Evolutionary conservation across 2,888 invertebrate species (phyloP).

Genomic region (Anthoptus insignis): DNA sequence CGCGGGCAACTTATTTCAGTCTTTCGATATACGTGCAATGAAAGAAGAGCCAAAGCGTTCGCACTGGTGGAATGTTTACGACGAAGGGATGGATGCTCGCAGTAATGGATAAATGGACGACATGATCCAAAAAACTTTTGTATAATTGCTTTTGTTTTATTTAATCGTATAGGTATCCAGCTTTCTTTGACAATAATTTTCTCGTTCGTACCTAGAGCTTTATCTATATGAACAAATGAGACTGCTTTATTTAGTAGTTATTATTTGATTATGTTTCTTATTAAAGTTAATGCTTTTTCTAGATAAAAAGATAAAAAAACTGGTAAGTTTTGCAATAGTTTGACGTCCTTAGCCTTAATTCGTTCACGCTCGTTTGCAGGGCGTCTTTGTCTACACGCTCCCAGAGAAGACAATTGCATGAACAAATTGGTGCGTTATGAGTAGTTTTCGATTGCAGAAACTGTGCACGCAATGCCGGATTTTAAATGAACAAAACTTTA

Average conservation of each 20-base stretch:
- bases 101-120: too few relatives aligned
- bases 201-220: background rate
- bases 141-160: too few relatives aligned
- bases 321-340: conserved; percentile 42
- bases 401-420: conserved; percentile 53
- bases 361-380: conserved; percentile 46
- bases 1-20: too few relatives aligned
- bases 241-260: conserved; percentile 62
- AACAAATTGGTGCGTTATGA: conserved; percentile 57
- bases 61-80: too few relatives aligned
- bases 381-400: conserved; percentile 49
- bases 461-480: conserved; percentile 18
- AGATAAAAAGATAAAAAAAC: conserved; percentile 15
- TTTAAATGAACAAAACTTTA: background rate
- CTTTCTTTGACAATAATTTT: background rate
- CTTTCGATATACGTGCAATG: too few relatives aligned
- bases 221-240: conserved; percentile 48
- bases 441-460: conserved; percentile 33
- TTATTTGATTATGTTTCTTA: conserved; percentile 54
- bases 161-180: too few relatives aligned
- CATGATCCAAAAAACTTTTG: too few relatives aligned
- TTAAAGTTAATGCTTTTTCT: conserved; percentile 58
- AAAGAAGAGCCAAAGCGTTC: too few relatives aligned
- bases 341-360: conserved; percentile 72
- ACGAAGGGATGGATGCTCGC: too few relatives aligned